Percentiles rank a stretch among this genome's conserved stretches.
Conservation (phyloP, 2,797 vertebrate genomes). For the Gallinago stenura region DNA sequence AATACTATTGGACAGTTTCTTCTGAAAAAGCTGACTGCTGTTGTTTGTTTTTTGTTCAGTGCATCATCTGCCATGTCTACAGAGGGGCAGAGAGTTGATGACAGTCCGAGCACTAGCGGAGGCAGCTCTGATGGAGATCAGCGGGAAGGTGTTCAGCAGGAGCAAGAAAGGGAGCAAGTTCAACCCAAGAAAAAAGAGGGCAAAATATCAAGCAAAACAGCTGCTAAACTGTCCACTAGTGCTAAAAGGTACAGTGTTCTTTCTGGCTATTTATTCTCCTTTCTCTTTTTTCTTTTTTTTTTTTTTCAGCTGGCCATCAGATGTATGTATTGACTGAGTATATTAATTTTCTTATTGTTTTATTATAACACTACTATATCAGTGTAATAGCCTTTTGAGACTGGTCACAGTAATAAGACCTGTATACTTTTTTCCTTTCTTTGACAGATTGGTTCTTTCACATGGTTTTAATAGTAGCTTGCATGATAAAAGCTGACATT, state of each 20-base stretch:
- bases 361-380: background rate
- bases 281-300: background rate
- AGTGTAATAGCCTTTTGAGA: background rate
- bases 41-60: slow-evolving; percentile 31
- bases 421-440: slow-evolving; percentile 11
- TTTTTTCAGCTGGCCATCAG: background rate
- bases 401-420: background rate
- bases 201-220: slow-evolving; percentile 98
- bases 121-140: slow-evolving; percentile 98
- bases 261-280: background rate
- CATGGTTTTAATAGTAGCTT: slow-evolving; percentile 62
- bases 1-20: background rate
- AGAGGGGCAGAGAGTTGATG: slow-evolving; percentile 96
- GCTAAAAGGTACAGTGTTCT: slow-evolving; percentile 90
- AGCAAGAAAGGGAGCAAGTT: slow-evolving; percentile 93
- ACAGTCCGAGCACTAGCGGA: slow-evolving; percentile 98
- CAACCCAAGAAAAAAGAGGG: slow-evolving; percentile 99
- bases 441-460: slow-evolving; percentile 54
- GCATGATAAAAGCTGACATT: slow-evolving; percentile 64
- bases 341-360: slow-evolving; percentile 29
- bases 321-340: background rate
- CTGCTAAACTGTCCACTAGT: slow-evolving; percentile 98
- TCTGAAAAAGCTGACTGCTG: background rate
- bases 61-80: slow-evolving; percentile 91
- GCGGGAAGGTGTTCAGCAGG: slow-evolving; percentile 90